Evolutionary conservation across 2,888 invertebrate species (phyloP).

Genomic region (Synergus laeviventris): DNA sequence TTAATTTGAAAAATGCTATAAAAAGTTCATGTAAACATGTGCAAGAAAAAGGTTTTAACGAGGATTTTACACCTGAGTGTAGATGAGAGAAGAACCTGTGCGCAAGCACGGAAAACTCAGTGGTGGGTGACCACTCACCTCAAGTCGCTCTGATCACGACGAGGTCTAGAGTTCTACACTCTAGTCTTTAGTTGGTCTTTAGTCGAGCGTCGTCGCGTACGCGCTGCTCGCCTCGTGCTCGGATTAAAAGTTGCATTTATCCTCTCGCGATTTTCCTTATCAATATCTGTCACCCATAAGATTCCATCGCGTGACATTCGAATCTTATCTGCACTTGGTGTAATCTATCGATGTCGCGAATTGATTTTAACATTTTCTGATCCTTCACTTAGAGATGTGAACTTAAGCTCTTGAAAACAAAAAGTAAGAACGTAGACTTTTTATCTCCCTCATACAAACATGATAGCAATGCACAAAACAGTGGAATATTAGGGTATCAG

Average conservation of each 20-base stretch:
- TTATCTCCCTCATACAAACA: not conserved
- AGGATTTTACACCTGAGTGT: constrained; percentile 27
- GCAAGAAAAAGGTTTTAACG: not conserved
- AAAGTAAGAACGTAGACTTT: not conserved
- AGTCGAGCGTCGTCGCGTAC: constrained; percentile 68
- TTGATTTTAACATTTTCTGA: not conserved
- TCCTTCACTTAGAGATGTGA: not conserved
- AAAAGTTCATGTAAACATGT: not conserved
- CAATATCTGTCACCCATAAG: constrained; percentile 32
- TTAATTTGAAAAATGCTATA: too few species aligned
- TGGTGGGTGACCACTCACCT: constrained; percentile 40
- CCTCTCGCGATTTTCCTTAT: constrained; percentile 55
- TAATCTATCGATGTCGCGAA: constrained; percentile 5
- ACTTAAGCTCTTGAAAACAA: not conserved
- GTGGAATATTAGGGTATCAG: not conserved
- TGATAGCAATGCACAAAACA: not conserved
- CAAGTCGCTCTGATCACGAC: constrained; percentile 45
- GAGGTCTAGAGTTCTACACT: constrained; percentile 39
- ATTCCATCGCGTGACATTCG: not conserved
- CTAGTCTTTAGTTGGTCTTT: constrained; percentile 72
- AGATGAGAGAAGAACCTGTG: constrained; percentile 24
- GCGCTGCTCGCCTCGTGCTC: constrained; percentile 53
- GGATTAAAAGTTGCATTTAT: constrained; percentile 35
- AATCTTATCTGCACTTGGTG: not conserved
- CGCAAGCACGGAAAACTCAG: constrained; percentile 41